A percentile compares a stretch with the other conserved stretches of the same genome.
Evolutionary conservation across 1,140 invertebrate species (phyloP).

Genomic region (Micrasema minimum): DNA sequence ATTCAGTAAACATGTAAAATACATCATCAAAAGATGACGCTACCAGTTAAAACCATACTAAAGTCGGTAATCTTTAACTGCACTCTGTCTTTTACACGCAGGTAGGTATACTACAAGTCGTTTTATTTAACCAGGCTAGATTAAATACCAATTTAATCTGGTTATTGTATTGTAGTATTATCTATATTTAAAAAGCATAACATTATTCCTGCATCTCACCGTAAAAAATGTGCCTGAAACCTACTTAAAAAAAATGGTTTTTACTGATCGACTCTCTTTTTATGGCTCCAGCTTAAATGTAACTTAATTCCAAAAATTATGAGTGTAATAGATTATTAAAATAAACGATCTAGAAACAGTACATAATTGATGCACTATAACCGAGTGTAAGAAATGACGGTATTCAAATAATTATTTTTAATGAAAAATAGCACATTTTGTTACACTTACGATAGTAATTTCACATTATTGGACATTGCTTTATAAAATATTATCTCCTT

Average conservation of each 20-base stretch:
- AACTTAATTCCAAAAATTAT: no score
- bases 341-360: no score
- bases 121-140: slow-evolving; percentile 60
- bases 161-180: neutral
- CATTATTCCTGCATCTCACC: neutral
- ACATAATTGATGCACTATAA: neutral
- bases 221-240: neutral
- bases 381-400: no score
- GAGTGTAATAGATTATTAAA: no score
- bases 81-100: slow-evolving; percentile 62
- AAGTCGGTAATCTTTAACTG: no score
- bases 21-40: no score
- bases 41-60: no score
- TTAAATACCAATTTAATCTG: neutral
- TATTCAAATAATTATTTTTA: no score
- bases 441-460: slow-evolving; percentile 32
- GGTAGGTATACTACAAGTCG: no score
- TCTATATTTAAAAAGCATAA: neutral
- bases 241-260: neutral
- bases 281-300: no score
- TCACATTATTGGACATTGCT: slow-evolving; percentile 27
- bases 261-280: no score
- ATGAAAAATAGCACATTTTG: neutral
- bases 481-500: neutral
- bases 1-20: no score